Conservation (phyloP, 2,888 invertebrate genomes). For the Ceratothoa steindachneri region DNA sequence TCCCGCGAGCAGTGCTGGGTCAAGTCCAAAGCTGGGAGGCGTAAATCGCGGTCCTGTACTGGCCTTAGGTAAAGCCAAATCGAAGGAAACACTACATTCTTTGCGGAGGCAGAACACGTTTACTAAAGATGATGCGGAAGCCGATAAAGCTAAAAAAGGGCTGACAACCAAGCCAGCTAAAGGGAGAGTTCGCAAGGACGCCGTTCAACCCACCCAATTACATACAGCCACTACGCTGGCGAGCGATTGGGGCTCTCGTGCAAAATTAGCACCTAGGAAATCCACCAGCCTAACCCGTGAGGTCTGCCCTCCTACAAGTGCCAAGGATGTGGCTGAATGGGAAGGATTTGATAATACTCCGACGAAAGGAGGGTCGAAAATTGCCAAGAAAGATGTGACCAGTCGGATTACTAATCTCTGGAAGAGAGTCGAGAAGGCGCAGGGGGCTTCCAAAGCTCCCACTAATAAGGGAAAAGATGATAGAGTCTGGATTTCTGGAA, state of each 20-base stretch:
- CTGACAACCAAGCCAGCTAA: constrained; percentile 47
- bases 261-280: constrained; percentile 9
- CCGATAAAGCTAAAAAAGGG: constrained; percentile 18
- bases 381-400: constrained; percentile 60
- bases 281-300: constrained; percentile 42
- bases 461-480: constrained; percentile 61
- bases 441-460: constrained; percentile 52
- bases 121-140: constrained; percentile 65
- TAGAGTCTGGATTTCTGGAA: constrained; percentile 60
- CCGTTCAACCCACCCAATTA: constrained; percentile 44
- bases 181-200: constrained; percentile 39
- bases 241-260: background rate
- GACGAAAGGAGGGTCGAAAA: constrained; percentile 50
- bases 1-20: constrained; percentile 47
- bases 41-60: constrained; percentile 23
- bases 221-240: background rate
- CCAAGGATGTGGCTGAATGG: constrained; percentile 44
- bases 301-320: constrained; percentile 35
- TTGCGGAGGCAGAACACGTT: constrained; percentile 85
- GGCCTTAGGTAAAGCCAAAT: constrained; percentile 47
- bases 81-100: constrained; percentile 52
- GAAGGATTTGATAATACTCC: constrained; percentile 20
- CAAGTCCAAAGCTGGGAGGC: constrained; percentile 52
- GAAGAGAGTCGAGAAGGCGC: constrained; percentile 66
- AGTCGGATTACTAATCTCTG: constrained; percentile 76